A percentile compares a stretch with the other conserved stretches of the same genome.
phyloP scores from a whole-genome alignment of 2,888 invertebrate genomes.

The Folsomia candida region DNA sequence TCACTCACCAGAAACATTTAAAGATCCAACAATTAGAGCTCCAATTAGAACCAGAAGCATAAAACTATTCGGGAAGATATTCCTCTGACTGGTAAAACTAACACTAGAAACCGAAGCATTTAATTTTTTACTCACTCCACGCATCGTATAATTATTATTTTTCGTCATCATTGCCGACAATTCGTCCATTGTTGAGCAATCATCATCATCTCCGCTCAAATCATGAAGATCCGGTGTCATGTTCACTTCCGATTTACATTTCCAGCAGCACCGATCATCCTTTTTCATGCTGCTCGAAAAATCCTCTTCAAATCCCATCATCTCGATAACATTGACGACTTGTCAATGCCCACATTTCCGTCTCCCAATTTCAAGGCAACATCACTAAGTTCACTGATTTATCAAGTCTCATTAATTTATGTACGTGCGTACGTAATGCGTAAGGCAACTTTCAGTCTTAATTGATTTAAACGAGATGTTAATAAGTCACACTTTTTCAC shows the following conservation, averaged over 20 bases:
- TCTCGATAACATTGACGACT: not conserved
- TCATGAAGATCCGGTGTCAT: too few species aligned
- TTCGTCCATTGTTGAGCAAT: not conserved
- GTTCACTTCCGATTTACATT: too few species aligned
- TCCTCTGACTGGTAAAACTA: not conserved
- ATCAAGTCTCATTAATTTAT: not conserved
- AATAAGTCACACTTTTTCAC: not conserved
- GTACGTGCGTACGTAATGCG: not conserved
- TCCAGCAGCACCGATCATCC: too few species aligned
- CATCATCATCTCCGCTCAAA: not conserved
- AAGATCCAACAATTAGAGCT: not conserved
- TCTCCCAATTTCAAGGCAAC: not conserved
- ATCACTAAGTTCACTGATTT: not conserved
- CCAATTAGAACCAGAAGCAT: not conserved
- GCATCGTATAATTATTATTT: too few species aligned
- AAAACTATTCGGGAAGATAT: not conserved
- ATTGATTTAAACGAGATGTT: not conserved
- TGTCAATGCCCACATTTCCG: not conserved
- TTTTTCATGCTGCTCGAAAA: not conserved
- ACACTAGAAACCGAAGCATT: not conserved
- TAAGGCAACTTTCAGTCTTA: not conserved
- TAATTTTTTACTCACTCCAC: not conserved
- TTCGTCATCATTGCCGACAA: not conserved
- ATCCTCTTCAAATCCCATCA: too few species aligned
- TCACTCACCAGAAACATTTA: conserved; percentile 8